Evolutionary conservation across 2,888 invertebrate species (phyloP), one percentile per base, ranked within the genome.

Genomic region (Chromoteleia sp.): DNA sequence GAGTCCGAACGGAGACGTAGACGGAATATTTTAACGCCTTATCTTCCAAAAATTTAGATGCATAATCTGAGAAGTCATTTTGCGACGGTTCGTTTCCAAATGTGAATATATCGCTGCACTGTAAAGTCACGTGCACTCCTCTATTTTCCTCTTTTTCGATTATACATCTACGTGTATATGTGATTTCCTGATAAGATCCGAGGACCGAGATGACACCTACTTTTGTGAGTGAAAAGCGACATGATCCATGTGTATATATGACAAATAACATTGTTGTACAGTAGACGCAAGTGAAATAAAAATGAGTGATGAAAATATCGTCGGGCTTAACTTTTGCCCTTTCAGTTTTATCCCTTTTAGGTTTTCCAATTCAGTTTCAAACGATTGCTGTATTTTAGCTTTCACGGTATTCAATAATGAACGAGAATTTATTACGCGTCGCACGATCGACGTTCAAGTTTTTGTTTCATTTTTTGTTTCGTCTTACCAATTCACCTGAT

Each of bases 261-360:
- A 74, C 56, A 74, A 61, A 71, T 50, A 56, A 74, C 39, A 74
- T 74, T 74, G 73, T 74, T 74, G 73, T 63, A 74, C 73, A 74
- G 61, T 63, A 74, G 73, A 74, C 43, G 54, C 73, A 56, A 56
- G 56, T 63, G 74, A 74, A 74, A 63, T 61, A 74, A 65, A 74
- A 65, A 63, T 45, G 63, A 59, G 56, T 65, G 74, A 65, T 36
- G 45, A 63, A 74, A 65, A 45, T 45, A 29, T 17, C 12, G n/a
- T 6, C 10, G 8, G 1, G 2, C 39, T 39, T 39, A 36, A 30
- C 52, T 36, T 71, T 59, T 71, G 50, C 59, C 59, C 59, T 71
- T 71, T 71, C 54, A 10, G 7, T n/a, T 14, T 2, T 6, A 19
- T 29, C 29, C 29, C 17, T 36, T 56, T 68, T 68, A 33, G 43